These are phyloP conservation scores for Burhinus bistriatus DNA, from an alignment of 2,113 vertebrate genomes.

Conservation along the genomic window DNA sequence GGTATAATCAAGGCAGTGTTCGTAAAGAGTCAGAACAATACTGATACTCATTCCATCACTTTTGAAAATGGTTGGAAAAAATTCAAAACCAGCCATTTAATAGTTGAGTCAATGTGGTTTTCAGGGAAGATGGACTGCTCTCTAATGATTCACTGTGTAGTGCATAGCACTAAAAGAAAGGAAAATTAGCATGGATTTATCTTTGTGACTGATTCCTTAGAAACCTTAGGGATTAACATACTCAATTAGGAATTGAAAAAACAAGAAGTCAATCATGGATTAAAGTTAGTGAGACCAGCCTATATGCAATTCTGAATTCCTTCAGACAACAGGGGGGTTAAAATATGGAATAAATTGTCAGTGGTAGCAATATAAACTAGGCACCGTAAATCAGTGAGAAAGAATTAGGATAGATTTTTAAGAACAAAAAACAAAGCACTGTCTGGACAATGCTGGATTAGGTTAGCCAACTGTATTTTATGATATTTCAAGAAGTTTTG, in stretches of 20 bases:
- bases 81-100: background rate
- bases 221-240: constrained; percentile 30
- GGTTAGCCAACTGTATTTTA: background rate
- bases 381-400: background rate
- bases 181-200: background rate
- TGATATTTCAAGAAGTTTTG: background rate
- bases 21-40: background rate
- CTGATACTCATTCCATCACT: background rate
- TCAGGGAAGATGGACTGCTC: background rate
- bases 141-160: background rate
- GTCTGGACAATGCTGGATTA: background rate
- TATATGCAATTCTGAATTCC: background rate
- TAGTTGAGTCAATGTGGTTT: background rate
- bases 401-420: background rate
- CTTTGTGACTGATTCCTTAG: background rate
- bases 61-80: background rate
- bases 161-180: background rate
- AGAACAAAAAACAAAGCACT: background rate
- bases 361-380: background rate
- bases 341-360: background rate
- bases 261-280: background rate
- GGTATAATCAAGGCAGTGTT: background rate
- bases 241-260: constrained; percentile 6
- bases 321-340: background rate
- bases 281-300: background rate